Percentiles rank a stretch among this genome's conserved stretches.
Conservation (phyloP, 2,888 invertebrate species). For the Hesperia comma region DNA sequence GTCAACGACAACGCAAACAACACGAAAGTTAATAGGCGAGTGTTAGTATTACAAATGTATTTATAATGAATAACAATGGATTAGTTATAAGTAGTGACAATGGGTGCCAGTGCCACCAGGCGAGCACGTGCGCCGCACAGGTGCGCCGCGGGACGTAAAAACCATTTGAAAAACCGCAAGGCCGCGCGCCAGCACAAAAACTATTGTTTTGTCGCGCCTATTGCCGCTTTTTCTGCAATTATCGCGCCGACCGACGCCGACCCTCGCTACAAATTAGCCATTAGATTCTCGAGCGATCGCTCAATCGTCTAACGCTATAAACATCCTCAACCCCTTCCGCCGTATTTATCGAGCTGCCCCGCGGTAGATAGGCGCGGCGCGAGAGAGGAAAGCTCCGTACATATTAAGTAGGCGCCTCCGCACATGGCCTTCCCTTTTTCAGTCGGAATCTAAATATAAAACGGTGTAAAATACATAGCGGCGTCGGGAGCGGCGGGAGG, state of each 20-base stretch:
- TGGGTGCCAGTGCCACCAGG: background rate
- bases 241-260: conserved; percentile 55
- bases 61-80: conserved; percentile 15
- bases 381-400: conserved; percentile 47
- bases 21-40: conserved; percentile 19
- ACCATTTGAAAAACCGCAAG: conserved; percentile 50
- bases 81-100: conserved; percentile 26
- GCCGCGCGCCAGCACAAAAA: conserved; percentile 56
- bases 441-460: conserved; percentile 72
- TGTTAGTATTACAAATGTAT: conserved; percentile 26
- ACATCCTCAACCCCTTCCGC: conserved; percentile 35
- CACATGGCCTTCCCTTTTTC: conserved; percentile 65
- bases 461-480: conserved; percentile 66
- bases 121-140: conserved; percentile 9
- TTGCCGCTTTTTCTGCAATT: conserved; percentile 54
- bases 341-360: conserved; percentile 30
- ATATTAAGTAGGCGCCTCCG: conserved; percentile 62
- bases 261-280: conserved; percentile 64
- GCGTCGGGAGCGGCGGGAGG: conserved; percentile 45
- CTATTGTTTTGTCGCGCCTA: conserved; percentile 58
- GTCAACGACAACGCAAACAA: conserved; percentile 1
- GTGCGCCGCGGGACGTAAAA: conserved; percentile 33
- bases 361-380: conserved; percentile 17
- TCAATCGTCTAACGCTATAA: conserved; percentile 29
- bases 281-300: conserved; percentile 58